Conservation (phyloP, 2,888 invertebrate genomes). For the Drosophila mimetica region DNA sequence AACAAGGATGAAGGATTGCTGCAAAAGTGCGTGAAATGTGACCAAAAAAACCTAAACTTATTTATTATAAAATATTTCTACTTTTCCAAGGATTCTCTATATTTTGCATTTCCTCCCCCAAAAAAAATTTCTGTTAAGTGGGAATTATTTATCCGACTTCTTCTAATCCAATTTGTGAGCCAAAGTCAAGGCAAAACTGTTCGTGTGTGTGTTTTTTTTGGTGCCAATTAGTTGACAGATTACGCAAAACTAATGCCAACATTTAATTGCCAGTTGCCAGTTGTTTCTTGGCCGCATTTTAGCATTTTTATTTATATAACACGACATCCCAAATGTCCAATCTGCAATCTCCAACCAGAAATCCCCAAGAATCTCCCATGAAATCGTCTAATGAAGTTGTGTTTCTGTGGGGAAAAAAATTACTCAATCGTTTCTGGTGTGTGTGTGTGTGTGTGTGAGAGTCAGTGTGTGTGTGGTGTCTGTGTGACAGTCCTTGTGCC, state of each 20-base stretch:
- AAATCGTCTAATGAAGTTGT: constrained; percentile 69
- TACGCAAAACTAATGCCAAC: constrained; percentile 71
- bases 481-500: constrained; percentile 25
- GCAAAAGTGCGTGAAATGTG: constrained; percentile 38
- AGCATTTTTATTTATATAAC: constrained; percentile 39
- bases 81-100: no score
- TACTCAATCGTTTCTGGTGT: constrained; percentile 69
- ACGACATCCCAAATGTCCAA: not conserved
- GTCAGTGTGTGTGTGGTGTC: constrained; percentile 17
- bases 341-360: not conserved
- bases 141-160: not conserved
- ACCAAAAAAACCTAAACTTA: constrained; percentile 8
- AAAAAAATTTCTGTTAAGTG: not conserved
- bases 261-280: constrained; percentile 40
- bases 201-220: constrained; percentile 18
- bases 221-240: constrained; percentile 76
- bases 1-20: constrained; percentile 38
- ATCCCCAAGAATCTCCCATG: constrained; percentile 1
- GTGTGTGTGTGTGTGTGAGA: constrained; percentile 23
- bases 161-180: constrained; percentile 60
- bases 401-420: constrained; percentile 58
- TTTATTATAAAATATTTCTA: no score
- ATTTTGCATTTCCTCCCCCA: no score
- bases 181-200: constrained; percentile 7
- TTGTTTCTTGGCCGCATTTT: constrained; percentile 19